A percentile compares a stretch with the other conserved stretches of the same genome.
These are phyloP conservation scores for Lethocerus indicus DNA, from an alignment of 1,140 invertebrate genomes.

Conservation along the genomic window DNA sequence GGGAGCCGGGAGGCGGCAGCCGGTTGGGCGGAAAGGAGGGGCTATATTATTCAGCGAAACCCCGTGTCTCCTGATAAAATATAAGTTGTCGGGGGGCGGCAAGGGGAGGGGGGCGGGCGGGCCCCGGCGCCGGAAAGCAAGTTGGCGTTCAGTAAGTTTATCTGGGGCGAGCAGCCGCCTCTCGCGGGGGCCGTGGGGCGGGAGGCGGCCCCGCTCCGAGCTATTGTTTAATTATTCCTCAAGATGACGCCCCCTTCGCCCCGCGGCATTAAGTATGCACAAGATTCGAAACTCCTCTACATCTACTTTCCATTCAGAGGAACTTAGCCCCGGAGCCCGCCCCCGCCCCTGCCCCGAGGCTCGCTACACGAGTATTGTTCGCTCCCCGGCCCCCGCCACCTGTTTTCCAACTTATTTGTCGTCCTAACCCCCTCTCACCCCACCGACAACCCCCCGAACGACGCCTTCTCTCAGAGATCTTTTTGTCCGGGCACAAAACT, in stretches of 20 bases:
- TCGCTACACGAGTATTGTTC: slow-evolving; percentile 7
- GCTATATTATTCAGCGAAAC: slow-evolving; percentile 10
- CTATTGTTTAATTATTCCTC: slow-evolving; percentile 13
- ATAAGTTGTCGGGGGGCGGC: slow-evolving; percentile 12
- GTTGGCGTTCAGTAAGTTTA: slow-evolving; percentile 13
- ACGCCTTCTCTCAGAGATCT: too few species aligned
- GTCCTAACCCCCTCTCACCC: too few species aligned
- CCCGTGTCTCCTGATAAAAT: slow-evolving; percentile 10
- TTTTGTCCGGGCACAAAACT: too few species aligned
- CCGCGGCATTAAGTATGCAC: slow-evolving; percentile 12
- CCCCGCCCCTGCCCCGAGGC: neutral
- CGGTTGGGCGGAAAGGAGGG: slow-evolving; percentile 9
- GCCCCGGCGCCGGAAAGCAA: too few species aligned
- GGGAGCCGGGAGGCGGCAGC: too few species aligned
- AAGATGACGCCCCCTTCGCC: slow-evolving; percentile 7
- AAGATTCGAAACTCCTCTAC: too few species aligned
- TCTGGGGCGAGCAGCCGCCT: slow-evolving; percentile 3
- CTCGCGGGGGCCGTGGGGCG: neutral
- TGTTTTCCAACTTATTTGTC: too few species aligned
- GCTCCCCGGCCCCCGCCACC: neutral
- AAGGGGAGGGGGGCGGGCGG: too few species aligned
- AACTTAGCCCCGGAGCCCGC: too few species aligned
- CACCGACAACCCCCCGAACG: too few species aligned
- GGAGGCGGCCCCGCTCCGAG: neutral
- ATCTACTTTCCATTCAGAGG: slow-evolving; percentile 13